Conservation (phyloP, 2,113 vertebrate genomes). For the Laticauda colubrina region DNA sequence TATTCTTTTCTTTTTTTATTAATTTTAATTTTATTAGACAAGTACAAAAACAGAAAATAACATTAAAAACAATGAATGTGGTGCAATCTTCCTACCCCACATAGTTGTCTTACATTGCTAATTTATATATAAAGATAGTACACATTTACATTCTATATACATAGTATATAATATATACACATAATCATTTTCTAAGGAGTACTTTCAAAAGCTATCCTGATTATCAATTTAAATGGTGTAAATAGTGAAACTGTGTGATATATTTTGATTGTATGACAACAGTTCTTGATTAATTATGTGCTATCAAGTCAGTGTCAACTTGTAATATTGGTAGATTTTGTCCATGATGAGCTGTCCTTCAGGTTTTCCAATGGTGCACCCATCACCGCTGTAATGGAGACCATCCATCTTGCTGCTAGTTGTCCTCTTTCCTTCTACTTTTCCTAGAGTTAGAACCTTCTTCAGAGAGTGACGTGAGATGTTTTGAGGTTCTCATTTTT, state of each 20-base stretch:
- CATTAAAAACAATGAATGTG: too few relatives aligned
- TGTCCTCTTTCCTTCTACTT: background rate
- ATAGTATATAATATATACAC: too few relatives aligned
- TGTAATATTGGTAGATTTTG: background rate
- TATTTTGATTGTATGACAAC: background rate
- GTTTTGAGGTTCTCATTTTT: background rate
- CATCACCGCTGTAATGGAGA: background rate
- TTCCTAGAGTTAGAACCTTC: background rate
- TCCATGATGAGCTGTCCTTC: background rate
- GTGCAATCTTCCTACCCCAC: too few relatives aligned
- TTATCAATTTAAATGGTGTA: background rate
- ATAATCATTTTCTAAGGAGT: background rate
- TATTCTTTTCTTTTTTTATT: background rate
- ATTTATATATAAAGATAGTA: too few relatives aligned
- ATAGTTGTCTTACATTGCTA: too few relatives aligned
- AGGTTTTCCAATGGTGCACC: background rate
- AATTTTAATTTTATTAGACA: too few relatives aligned
- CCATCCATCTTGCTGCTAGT: background rate
- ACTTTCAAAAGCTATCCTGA: background rate
- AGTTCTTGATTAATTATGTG: background rate
- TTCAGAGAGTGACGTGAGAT: background rate
- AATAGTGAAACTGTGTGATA: background rate
- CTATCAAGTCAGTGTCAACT: background rate
- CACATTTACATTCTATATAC: too few relatives aligned
- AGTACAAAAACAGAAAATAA: too few relatives aligned